Base-by-base conservation (phyloP, 2,113 vertebrate genomes). In the Sarotherodon lohbergeri region DNA sequence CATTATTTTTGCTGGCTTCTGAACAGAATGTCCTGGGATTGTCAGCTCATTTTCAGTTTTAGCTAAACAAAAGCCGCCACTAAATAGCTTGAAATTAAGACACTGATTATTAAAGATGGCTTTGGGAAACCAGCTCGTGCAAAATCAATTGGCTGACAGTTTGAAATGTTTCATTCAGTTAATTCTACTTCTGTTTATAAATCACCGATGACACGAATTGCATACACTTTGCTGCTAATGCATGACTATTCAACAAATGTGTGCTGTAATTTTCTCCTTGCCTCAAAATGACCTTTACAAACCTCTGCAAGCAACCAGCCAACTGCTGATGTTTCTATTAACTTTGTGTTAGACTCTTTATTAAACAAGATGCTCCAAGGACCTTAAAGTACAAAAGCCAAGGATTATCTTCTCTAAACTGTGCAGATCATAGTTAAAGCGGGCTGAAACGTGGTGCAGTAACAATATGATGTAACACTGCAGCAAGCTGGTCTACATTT, bases 381-480 rank as follows among this genome's bases (percentile, higher is more conserved):
- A 85, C 32, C 66, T 54, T 79, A 43, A 63, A 50, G 55, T 85
- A 54, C 55, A 85, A 83, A 90, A 78, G 89, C 84, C 89, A 86
- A 90, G 89, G 86, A 90, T 89, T 50, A 27, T 82, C 54, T 24
- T 59, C 24, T 83, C 4, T 39, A 41, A 63, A 73, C 50, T 27
- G 79, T 11, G 71, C 66, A 17, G 57, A 73, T 87, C 2, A 2
- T 2, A 66, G 79, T 73, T 79, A 17, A 83, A 78, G 54, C 1
- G 9, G 52, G 80, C 19, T 68, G 66, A 85, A 54, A 91, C 68
- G 50, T 32, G 80, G 57, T 50, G 90, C 90, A 24, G 86, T 9
- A 17, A 50, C 46, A 7, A 16, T 7, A 8, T 93, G 92, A 93
- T 89, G 92, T 7, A 93, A 92, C 61, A 22, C 88, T 73, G 93